phyloP scores from a whole-genome alignment of 53 echinoderm and acorn worm species.

The Arbacia lixula region DNA sequence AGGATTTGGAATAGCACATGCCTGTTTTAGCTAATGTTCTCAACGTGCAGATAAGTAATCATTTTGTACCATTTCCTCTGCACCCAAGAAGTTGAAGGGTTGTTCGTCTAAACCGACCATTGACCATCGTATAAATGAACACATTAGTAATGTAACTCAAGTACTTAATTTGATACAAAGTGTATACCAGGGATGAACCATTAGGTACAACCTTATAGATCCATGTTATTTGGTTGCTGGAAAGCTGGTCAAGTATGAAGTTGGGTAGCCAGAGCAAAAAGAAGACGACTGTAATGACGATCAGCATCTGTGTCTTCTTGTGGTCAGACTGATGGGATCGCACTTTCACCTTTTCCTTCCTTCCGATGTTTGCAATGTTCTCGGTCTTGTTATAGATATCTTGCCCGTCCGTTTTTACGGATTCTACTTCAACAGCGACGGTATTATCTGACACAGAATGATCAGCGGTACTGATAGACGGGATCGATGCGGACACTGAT shows the following conservation, averaged over 20 bases:
- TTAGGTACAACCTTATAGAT: neutral
- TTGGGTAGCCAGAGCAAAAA: slow-evolving; percentile 27
- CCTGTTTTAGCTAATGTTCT: no score
- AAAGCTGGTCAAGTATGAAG: slow-evolving; percentile 1
- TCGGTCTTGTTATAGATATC: neutral
- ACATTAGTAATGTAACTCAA: slow-evolving; percentile 2
- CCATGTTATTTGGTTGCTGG: neutral
- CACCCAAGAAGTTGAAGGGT: no score
- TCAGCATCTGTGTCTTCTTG: slow-evolving; percentile 10
- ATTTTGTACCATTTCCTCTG: no score
- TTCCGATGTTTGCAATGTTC: neutral
- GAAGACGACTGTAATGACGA: slow-evolving; percentile 32
- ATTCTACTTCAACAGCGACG: no score
- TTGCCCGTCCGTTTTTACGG: neutral
- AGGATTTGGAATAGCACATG: no score
- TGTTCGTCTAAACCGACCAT: neutral
- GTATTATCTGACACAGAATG: no score
- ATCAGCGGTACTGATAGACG: neutral
- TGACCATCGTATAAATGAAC: slow-evolving; percentile 7
- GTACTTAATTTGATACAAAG: neutral
- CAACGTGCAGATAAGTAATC: no score
- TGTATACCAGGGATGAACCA: neutral
- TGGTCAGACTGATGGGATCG: neutral
- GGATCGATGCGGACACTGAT: neutral
- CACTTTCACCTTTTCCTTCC: neutral